Evolutionary conservation across 2,888 invertebrate genomes (phyloP), one percentile per base, ranked within the genome.

Genomic region (Oscheius sp.): DNA sequence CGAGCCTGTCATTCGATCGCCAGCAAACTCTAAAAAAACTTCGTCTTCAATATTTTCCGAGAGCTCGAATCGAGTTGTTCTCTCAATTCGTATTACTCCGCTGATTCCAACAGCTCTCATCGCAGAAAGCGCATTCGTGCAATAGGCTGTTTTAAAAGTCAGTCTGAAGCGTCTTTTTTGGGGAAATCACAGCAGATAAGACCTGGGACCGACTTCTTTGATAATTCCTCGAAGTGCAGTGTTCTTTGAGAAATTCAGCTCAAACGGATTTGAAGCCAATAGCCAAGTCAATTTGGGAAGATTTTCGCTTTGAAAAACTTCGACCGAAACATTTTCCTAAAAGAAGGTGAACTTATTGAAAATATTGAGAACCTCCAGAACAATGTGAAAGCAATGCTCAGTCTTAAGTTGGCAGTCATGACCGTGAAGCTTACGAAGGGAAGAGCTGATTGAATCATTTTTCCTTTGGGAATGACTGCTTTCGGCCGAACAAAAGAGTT

Each of bases 101-200:
- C 88, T 88, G 34, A 96, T 88, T 2, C 93, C 93, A 50, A 95
- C 91, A 81, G 93, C 92, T 76, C 91, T 91, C 87, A 94, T 95
- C 80, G 96, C 96, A 64, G 95, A 94, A 0, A 96, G 93, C 31
- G 95, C 94, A 88, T 97, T 97, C 79, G 95, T 96, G 0, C 95
- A 96, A 87, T 93, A 93, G 0, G 97, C 92, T 42, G 96, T 96
- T 17, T 94, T 95, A 87, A 96, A 96, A 85, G 70, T 94, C 81
- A 95, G 92, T 80, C 95, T 92, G 86, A 78, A 82, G 37, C 17
- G 4, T 48, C 25, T 3, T 48, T 10, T 6, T 10, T 15, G 46
- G 20, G n/a, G 8, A 20, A 17, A 46, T 10, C 27, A 12, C 27
- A 15, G 8, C 31, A n/a, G n/a, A n/a, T n/a, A n/a, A n/a, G n/a